Conservation (phyloP, 2,888 invertebrate species). For the Pelosia muscerda region DNA sequence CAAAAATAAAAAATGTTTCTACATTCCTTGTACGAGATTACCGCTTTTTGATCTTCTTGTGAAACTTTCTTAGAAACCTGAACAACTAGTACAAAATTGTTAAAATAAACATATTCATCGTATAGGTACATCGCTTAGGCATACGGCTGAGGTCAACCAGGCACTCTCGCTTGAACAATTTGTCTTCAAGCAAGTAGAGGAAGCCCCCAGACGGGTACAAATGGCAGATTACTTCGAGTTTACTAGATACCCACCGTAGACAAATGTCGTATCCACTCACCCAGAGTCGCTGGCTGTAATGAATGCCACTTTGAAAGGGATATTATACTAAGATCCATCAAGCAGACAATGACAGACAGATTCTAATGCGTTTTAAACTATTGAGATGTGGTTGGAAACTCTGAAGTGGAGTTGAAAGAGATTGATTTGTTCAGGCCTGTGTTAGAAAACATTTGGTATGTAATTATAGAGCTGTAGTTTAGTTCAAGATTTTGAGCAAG, state of each 20-base stretch:
- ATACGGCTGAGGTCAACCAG: constrained; percentile 56
- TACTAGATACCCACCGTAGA: constrained; percentile 61
- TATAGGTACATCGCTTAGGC: constrained; percentile 41
- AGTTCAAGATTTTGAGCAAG: neutral
- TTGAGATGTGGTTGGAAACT: constrained; percentile 43
- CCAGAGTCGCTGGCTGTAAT: constrained; percentile 56
- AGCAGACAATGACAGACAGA: constrained; percentile 57
- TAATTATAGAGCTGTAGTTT: neutral
- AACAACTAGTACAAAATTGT: constrained; percentile 13
- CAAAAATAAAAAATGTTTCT: too few relatives aligned
- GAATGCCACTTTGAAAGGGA: constrained; percentile 68
- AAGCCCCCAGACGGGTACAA: constrained; percentile 71
- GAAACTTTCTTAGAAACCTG: neutral
- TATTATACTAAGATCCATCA: constrained; percentile 62
- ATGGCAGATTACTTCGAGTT: constrained; percentile 76
- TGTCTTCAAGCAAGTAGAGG: constrained; percentile 64
- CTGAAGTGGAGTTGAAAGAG: constrained; percentile 31
- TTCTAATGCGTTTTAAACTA: constrained; percentile 58
- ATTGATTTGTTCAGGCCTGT: constrained; percentile 38
- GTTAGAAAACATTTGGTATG: constrained; percentile 7
- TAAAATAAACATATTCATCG: constrained; percentile 20
- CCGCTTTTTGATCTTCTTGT: neutral
- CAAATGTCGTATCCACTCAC: constrained; percentile 66
- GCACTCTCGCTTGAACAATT: constrained; percentile 60
- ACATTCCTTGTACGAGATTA: neutral